Evolutionary conservation across 2,113 vertebrate species (phyloP).

Genomic region (Protobothrops mucrosquamatus): DNA sequence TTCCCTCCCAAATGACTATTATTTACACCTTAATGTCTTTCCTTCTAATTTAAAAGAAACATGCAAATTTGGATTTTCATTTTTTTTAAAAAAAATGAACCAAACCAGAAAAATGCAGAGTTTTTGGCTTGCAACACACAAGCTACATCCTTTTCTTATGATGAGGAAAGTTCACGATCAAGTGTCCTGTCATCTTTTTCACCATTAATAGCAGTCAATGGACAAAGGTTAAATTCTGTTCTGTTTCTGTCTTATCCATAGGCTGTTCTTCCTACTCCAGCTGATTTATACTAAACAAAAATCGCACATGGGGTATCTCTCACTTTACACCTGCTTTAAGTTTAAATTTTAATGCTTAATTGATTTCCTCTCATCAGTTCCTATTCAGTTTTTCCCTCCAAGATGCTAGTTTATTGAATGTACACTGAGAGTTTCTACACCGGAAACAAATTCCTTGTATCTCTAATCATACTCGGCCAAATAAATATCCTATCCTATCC

Average conservation of each 20-base stretch:
- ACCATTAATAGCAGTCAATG: not conserved
- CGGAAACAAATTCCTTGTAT: not conserved
- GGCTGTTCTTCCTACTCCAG: not conserved
- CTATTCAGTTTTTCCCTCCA: not conserved
- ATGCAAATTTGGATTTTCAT: not conserved
- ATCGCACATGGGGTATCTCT: not conserved
- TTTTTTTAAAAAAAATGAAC: not conserved
- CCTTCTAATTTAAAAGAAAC: not conserved
- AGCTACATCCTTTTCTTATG: not conserved
- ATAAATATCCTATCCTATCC: not conserved
- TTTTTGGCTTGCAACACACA: not conserved
- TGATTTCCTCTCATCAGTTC: not conserved
- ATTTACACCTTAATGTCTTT: not conserved
- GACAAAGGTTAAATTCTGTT: not conserved
- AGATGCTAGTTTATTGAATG: not conserved
- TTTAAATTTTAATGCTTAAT: not conserved
- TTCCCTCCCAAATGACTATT: not conserved
- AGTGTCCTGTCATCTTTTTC: not conserved
- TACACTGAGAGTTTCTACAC: not conserved
- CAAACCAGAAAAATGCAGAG: not conserved
- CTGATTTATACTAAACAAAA: not conserved
- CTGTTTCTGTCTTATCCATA: not conserved
- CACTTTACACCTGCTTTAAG: not conserved
- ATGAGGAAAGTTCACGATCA: not conserved
- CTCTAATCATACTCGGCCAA: not conserved